phyloP scores from a whole-genome alignment of 2,113 vertebrate species.

The Cyanoramphus novaezelandiae region DNA sequence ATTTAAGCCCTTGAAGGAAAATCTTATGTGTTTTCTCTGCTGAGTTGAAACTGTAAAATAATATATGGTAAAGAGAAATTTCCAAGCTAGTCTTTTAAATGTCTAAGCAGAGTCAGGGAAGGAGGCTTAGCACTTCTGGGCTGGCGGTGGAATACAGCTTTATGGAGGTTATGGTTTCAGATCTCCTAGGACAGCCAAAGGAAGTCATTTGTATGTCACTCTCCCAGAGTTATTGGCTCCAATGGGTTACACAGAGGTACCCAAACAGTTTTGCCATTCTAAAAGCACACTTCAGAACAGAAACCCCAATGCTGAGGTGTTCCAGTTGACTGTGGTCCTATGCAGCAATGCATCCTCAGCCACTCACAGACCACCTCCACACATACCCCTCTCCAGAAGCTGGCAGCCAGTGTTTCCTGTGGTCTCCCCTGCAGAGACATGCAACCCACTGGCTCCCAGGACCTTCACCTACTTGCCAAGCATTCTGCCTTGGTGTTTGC shows the following conservation, averaged over 20 bases:
- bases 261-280: background rate
- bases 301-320: background rate
- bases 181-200: background rate
- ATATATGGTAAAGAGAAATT: background rate
- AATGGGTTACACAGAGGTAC: background rate
- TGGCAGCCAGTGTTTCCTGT: background rate
- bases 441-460: background rate
- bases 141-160: background rate
- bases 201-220: background rate
- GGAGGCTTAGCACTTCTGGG: background rate
- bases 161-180: background rate
- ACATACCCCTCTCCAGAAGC: accelerated
- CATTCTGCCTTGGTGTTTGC: background rate
- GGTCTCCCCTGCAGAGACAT: background rate
- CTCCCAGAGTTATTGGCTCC: background rate
- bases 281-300: background rate
- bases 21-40: background rate
- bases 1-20: conserved; percentile 25
- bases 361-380: background rate
- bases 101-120: background rate
- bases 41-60: background rate
- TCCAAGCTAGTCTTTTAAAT: background rate
- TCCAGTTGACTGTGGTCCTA: accelerated
- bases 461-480: background rate
- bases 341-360: background rate